A percentile compares a stretch with the other conserved stretches of the same genome.
Conservation (phyloP, 2,888 invertebrate genomes). For the Drosophila rubida region DNA sequence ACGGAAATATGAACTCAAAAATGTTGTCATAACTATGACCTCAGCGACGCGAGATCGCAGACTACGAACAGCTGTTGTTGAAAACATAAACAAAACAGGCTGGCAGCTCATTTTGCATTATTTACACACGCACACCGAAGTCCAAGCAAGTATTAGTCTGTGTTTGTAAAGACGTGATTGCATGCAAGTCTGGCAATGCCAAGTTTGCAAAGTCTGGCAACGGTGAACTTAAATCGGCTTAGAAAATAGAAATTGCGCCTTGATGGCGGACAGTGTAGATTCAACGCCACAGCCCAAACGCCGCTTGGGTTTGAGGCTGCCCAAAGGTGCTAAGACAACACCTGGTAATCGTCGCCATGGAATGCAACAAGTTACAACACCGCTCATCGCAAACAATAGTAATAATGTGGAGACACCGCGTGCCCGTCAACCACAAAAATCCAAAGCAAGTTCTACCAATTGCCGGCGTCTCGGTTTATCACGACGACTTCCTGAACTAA, state of each 20-base stretch:
- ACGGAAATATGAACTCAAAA: not conserved
- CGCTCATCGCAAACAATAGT: not conserved
- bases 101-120: not conserved
- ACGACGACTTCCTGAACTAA: conserved; percentile 56
- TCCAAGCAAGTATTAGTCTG: not conserved
- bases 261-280: conserved; percentile 41
- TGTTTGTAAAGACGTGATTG: not conserved
- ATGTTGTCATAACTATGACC: conserved; percentile 8
- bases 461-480: conserved; percentile 68
- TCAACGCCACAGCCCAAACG: conserved; percentile 59
- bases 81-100: conserved; percentile 9
- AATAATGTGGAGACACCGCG: conserved; percentile 41
- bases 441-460: conserved; percentile 55
- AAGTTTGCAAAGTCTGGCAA: conserved; percentile 8
- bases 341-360: conserved; percentile 42
- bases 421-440: conserved; percentile 11
- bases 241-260: not conserved
- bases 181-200: conserved; percentile 42
- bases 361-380: not conserved
- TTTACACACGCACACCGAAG: not conserved
- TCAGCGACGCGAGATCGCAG: conserved; percentile 1
- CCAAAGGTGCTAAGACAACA: conserved; percentile 42
- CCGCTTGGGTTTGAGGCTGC: conserved; percentile 51
- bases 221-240: conserved; percentile 1
- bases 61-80: conserved; percentile 10